phyloP scores from a whole-genome alignment of 2,797 vertebrate species.

The Spinibarbus caldwelli region DNA sequence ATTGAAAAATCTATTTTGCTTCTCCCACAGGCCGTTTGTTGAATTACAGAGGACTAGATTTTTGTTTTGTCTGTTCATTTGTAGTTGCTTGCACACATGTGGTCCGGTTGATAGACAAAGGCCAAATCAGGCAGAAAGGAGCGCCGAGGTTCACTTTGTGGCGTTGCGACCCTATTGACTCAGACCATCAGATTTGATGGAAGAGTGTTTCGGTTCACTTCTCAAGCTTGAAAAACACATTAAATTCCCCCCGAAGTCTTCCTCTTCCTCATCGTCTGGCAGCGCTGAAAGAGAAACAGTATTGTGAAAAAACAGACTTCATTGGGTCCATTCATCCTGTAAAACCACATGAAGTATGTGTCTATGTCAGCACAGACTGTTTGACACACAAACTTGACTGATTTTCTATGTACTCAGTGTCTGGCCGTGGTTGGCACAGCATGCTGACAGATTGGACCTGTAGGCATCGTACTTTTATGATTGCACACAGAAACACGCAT shows the following conservation, averaged over 20 bases:
- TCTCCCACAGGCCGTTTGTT: background rate
- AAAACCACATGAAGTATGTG: slow-evolving; percentile 34
- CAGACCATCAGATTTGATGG: background rate
- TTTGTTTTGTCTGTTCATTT: slow-evolving; percentile 11
- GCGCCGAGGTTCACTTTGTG: background rate
- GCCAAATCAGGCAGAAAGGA: background rate
- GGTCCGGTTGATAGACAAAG: slow-evolving; percentile 1
- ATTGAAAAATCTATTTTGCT: background rate
- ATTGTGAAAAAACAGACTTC: background rate
- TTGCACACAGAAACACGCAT: slow-evolving; percentile 5
- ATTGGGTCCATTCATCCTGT: slow-evolving; percentile 35
- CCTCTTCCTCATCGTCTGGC: background rate
- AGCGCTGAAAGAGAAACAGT: slow-evolving; percentile 9
- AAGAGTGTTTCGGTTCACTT: slow-evolving; percentile 1
- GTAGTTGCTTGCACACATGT: background rate
- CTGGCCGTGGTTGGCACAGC: slow-evolving; percentile 40
- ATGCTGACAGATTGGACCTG: slow-evolving; percentile 22
- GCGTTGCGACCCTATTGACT: slow-evolving; percentile 18
- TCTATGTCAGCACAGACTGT: slow-evolving; percentile 39
- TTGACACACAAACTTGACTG: slow-evolving; percentile 56
- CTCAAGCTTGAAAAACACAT: slow-evolving; percentile 26
- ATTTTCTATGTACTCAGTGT: slow-evolving; percentile 56
- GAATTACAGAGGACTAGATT: background rate
- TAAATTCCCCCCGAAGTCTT: background rate
- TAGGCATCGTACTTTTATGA: slow-evolving; percentile 18